Percentiles rank a stretch among this genome's conserved stretches.
Conservation (phyloP, 2,113 vertebrate species). For the Polypterus senegalus region DNA sequence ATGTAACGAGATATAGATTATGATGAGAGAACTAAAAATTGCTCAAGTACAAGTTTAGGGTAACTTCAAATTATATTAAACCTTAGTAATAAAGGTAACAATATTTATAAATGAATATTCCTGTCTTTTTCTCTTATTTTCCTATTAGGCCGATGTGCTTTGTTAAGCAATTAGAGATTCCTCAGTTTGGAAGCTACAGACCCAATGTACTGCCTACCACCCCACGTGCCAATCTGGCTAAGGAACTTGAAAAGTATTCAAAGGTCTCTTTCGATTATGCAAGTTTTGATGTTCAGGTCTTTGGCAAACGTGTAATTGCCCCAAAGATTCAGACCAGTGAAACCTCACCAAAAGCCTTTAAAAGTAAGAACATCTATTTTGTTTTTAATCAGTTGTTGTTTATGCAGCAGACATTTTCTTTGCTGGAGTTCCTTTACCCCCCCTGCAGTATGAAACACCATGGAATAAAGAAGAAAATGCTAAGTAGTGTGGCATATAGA, state of each 20-base stretch:
- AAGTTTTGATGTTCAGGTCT: conserved; percentile 98
- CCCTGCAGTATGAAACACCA: too few species aligned
- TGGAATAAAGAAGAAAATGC: too few species aligned
- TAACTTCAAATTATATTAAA: too few species aligned
- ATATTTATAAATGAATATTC: too few species aligned
- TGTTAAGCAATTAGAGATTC: conserved; percentile 92
- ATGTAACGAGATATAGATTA: too few species aligned
- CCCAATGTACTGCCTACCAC: conserved; percentile 75
- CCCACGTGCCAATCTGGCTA: conserved; percentile 88
- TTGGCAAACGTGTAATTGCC: conserved; percentile 94
- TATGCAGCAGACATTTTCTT: too few species aligned
- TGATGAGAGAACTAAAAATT: too few species aligned
- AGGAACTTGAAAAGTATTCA: conserved; percentile 98
- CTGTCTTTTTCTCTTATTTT: background rate
- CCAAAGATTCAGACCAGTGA: conserved; percentile 96
- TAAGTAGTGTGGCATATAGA: too few species aligned
- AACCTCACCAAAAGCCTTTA: conserved; percentile 98
- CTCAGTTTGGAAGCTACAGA: conserved; percentile 80
- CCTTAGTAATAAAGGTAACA: too few species aligned
- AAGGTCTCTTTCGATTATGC: conserved; percentile 99
- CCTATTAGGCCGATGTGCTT: conserved; percentile 88
- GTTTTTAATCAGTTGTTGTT: too few species aligned
- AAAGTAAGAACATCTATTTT: conserved; percentile 63
- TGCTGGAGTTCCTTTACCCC: too few species aligned
- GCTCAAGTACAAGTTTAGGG: too few species aligned